A percentile compares a stretch with the other conserved stretches of the same genome.
phyloP scores from a whole-genome alignment of 2,797 vertebrate species.

The Myotis daubentonii region DNA sequence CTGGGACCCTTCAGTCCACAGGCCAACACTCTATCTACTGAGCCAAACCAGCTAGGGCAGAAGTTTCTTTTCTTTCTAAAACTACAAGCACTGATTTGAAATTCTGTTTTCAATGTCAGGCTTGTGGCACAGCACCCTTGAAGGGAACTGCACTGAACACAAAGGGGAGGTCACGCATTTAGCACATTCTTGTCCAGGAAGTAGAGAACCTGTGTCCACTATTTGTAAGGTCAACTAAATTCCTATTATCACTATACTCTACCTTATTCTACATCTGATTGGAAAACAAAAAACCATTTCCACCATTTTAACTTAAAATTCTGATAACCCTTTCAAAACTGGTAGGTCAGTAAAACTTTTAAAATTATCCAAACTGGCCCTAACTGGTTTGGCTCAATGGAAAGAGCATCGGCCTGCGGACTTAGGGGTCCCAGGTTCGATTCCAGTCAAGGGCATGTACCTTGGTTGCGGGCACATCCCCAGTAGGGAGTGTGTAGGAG shows the following conservation, averaged over 20 bases:
- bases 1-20: too few species aligned
- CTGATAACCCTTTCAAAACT: constrained; percentile 2
- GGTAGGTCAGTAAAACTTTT: neutral
- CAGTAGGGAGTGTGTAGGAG: too few species aligned
- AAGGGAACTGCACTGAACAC: neutral
- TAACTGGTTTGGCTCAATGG: too few species aligned
- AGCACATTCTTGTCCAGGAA: neutral
- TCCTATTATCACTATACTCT: neutral
- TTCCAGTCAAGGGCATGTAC: too few species aligned
- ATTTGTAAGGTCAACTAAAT: neutral
- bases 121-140: neutral
- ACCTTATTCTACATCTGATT: neutral
- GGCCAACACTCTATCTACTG: too few species aligned
- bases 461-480: too few species aligned
- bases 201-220: neutral
- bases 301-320: neutral
- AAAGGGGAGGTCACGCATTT: neutral
- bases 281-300: neutral
- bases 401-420: too few species aligned
- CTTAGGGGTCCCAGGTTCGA: too few species aligned
- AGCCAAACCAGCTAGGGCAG: too few species aligned
- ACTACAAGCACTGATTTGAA: neutral
- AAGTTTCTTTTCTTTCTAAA: neutral
- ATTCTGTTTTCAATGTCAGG: neutral
- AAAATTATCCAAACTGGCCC: neutral